These are phyloP conservation scores for Ectemnius continuus DNA, from an alignment of 2,888 invertebrate species.

Conservation along the genomic window DNA sequence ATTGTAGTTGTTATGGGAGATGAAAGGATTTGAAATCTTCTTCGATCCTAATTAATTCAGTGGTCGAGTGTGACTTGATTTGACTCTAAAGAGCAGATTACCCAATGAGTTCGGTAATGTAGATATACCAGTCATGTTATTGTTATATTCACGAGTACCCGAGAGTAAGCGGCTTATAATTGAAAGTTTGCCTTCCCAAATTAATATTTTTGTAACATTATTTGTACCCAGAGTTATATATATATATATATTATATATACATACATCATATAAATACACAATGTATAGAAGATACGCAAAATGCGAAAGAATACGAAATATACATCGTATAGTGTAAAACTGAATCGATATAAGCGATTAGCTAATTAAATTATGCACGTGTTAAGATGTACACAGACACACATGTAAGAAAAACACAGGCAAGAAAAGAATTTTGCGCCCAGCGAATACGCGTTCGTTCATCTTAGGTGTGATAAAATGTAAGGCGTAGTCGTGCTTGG, in stretches of 20 bases:
- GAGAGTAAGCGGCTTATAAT: constrained; percentile 63
- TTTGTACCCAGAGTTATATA: constrained; percentile 69
- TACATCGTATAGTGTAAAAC: constrained; percentile 26
- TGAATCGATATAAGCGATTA: constrained; percentile 22
- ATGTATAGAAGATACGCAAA: constrained; percentile 51
- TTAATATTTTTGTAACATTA: constrained; percentile 77
- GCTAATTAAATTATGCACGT: constrained; percentile 37
- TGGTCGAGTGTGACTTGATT: constrained; percentile 30
- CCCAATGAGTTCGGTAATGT: constrained; percentile 54
- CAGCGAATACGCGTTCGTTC: neutral
- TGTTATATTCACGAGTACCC: constrained; percentile 56
- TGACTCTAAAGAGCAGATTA: constrained; percentile 39
- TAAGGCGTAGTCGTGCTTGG: neutral
- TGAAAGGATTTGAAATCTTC: too few species aligned
- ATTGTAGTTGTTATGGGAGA: too few species aligned
- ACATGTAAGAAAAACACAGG: constrained; percentile 13
- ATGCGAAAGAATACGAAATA: constrained; percentile 28
- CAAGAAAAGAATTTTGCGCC: constrained; percentile 22
- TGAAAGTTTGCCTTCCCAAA: constrained; percentile 73
- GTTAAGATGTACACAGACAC: constrained; percentile 30
- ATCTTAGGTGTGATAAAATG: constrained; percentile 19
- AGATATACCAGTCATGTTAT: constrained; percentile 60
- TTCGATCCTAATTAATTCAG: neutral
- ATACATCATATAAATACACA: constrained; percentile 41
- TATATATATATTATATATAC: constrained; percentile 40